Base-by-base conservation (phyloP, 2,113 vertebrate genomes). In the Odobenus rosmarus region DNA sequence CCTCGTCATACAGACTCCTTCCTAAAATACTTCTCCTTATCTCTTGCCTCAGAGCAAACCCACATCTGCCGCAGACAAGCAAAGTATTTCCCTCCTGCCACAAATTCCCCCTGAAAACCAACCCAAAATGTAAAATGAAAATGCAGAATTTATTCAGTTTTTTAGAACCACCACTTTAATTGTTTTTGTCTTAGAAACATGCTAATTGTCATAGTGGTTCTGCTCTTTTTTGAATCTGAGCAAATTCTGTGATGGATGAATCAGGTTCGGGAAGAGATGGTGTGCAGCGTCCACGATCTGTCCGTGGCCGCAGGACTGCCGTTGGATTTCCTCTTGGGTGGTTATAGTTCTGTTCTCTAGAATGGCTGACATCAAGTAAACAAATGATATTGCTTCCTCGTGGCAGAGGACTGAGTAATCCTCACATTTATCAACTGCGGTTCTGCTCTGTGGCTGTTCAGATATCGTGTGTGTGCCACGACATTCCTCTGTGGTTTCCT, bases 401-500 rank as follows among this genome's bases (percentile, higher is more conserved):
- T 92, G 96, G 96, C 94, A 90, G 88, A 98, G 61, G 53, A 79
- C 95, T 0, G 0, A 94, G 61, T 86, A 93, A 95, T 91, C 86
- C 59, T 98, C 96, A 92, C 74, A 64, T 96, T 97, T 97, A 97
- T 97, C 97, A 97, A 81, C 19, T 87, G 93, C 33, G 90, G 15
- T 18, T 88, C 91, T 96, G 97, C 94, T 97, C 92, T 97, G 95
- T 96, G 97, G 97, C 88, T 97, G 36, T 90, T 95, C 67, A 86
- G 91, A 80, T 95, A 83, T 39, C 33, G 4, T 9, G 62, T 95
- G 33, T 97, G 83, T 92, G 90, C 23, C 26, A 8, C 46, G 57
- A 51, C 79, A 88, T 98, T 98, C 95, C 96, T 98, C 91, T 98
- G 95, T 97, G 97, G 85, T 92, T 97, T 97, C 87, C 36, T 57